Base-by-base conservation (phyloP, 2,113 vertebrate genomes). In the Lampris megalopsis region DNA sequence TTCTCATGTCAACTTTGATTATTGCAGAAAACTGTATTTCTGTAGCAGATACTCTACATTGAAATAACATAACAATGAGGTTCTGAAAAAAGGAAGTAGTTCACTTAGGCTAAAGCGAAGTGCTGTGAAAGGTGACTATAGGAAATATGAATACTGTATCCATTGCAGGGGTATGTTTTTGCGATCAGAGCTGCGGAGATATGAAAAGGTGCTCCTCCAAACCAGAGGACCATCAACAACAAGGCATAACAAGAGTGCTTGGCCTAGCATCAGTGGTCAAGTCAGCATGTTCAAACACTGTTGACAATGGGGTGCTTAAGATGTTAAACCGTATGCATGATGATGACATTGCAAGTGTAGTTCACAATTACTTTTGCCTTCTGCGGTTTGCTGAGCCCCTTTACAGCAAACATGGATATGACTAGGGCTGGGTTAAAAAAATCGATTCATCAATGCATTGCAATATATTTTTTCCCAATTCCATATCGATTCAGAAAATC, bases 121-220 rank as follows among this genome's bases (percentile, higher is more conserved):
- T 24, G 24, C 24, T 24, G 24, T 24, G 24, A 24, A 24, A 24
- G 24, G 24, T 24, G 24, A 24, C 24, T 24, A 24, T 24, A 24
- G 24, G 24, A 43, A 40, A 41, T 73, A 64, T 57, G 49, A 64
- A 37, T 57, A 73, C 9, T 64, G 60, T 56, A 5, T 53, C 6
- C 35, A 62, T 53, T 72, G 69, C 38, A 62, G 62, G 10, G 71
- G 71, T 10, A 54, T 64, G 60, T 65, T 64, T 65, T 24, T 73
- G 49, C 2, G 35, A 24, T 38, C 50, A 2, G 71, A 74, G 63
- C 63, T 74, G 35, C 66, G 43, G 53, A 75, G 63, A 40, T 37
- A 75, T 13, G 40, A 49, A 45, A 48, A 54, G 56, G 45, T 68
- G 63, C 45, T 40, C 38, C 5, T 75, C 56, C 24, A 76, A 62